Evolutionary conservation across 2,797 vertebrate species (phyloP), one percentile per base, ranked within the genome.

Genomic region (Anabas testudineus): DNA sequence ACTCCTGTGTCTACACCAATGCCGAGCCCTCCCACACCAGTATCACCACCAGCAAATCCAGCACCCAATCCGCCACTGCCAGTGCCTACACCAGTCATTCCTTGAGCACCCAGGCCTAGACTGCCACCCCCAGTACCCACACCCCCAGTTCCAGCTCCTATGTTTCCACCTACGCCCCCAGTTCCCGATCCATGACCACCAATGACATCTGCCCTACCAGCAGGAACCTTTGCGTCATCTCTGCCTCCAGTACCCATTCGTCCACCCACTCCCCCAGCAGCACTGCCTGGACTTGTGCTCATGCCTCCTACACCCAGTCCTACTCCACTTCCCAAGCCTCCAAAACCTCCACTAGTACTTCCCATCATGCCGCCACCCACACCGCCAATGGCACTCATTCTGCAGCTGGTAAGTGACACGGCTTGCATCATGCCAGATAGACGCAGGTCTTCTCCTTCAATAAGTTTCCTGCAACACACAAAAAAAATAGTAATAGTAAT

Each of bases 361-460:
- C 71, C 84, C 37, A 62, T 71, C 28, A 71, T 19, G 14, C 80
- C 61, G 0, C 71, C 83, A 74, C 76, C 70, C 32, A 80, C 61
- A 61, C 67, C 64, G 0, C 74, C 83, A 46, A 88, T 80, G 62
- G 87, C 56, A 5, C 60, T 80, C 66, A 80, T 69, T 76, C 84
- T 83, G 62, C 86, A 86, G 73, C 85, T 78, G 67, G 88, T 76
- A 26, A 92, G 73, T 43, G 90, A 89, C 76, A 94, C 43, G 30
- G 87, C 86, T 83, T 87, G 84, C 53, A 93, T 69, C 84, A 92
- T 92, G 47, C 87, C 82, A 65, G 88, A 59, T 49, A 95, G 88
- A 5, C 94, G 90, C 34, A 90, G 84, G 67, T 95, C 93, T 64
- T 94, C 94, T 18, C 94, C 94, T 75, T 95, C 94, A 60, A 94